Base-by-base conservation (phyloP, 2,888 invertebrate species). In the Caenorhabditis imperialis region DNA sequence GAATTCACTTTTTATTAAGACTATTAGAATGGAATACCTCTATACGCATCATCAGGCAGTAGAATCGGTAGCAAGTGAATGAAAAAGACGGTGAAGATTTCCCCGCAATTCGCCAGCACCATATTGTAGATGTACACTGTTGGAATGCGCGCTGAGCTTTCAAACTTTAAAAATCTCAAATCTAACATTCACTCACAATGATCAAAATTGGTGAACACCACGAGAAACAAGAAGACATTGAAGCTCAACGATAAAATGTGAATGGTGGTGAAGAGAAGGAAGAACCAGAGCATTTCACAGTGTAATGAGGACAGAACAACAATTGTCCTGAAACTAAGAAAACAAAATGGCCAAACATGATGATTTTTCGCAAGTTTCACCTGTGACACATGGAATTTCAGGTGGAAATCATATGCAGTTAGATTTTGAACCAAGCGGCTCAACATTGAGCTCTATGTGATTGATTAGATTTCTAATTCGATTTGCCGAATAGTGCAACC, bases 121-220 rank as follows among this genome's bases (percentile, higher is more conserved):
- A 47, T 37, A 33, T 58, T 58, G 27, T 58, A 58, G 27, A 58
- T 58, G 38, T 58, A 58, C 1, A 58, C 58, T 0, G 38, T 27
- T 1, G 58, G 58, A 8, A 58, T 37, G 22, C 55, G 42, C 1
- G 42, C 55, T 42, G 30, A 30, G 44, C 42, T 38, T 22, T 16
- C 25, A 2, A 5, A 20, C 12, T 35, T 51, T 50, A 2, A 5
- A 8, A 40, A 8, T 2, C n/a, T 8, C 16, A 18, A 5, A 20
- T 16, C 18, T 42, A 23, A 3, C 22, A 10, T 22, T n/a, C 18
- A 51, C 38, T 54, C 27, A 38, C 40, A 27, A 25, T 54, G 40
- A 20, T 54, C 54, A 2, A 10, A 3, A 42, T 42, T 40, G 2
- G n/a, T 8, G 10, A 27, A 54, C 4, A 54, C 42, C 18, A 54